Base-by-base conservation (phyloP, 1,140 invertebrate genomes). In the Aphis craccivora region DNA sequence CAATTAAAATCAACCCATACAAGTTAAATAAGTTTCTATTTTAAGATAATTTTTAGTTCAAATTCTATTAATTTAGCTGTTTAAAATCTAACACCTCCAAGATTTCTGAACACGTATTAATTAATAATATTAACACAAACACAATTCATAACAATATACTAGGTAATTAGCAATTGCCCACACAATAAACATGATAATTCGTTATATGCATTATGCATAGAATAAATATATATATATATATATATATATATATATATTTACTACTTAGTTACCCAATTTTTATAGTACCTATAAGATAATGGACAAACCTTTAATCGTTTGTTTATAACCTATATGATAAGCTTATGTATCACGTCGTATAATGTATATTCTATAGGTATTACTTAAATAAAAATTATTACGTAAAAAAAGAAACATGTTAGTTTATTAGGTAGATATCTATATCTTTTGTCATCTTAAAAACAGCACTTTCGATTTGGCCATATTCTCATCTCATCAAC, bases 401-500 rank as follows among this genome's bases (percentile, higher is more conserved):
- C 3, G 23, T 43, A 45, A 86, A 45, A 86, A 51, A 48, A 51
- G 30, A 48, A 87, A 87, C 40, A 45, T 48, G 30, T 8, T 87
- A 1, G 84, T 48, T 86, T 48, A 87, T 25, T 53, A 22, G 35
- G 81, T 88, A 84, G 9, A 23, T 60, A n/a, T n/a, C n/a, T n/a
- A 60, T 60, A 45, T 45, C 40, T 45, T 87, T 87, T 87, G 84
- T 48, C 43, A 48, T 87, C 84, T 30, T 48, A 11, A 87, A 87
- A 87, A 48, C 43, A 48, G 4, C 25, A 87, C 84, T 87, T 87
- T 87, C 43, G 84, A 87, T 87, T 87, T 48, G 14, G 40, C 43
- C 30, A 87, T 87, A 48, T 48, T 48, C 43, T 87, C 84, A 48
- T 48, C 43, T 87, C 84, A 48, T 87, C 25, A 87, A 87, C 84